Base-by-base conservation (phyloP, 2,797 vertebrate genomes). In the Enteromius treurensis region DNA sequence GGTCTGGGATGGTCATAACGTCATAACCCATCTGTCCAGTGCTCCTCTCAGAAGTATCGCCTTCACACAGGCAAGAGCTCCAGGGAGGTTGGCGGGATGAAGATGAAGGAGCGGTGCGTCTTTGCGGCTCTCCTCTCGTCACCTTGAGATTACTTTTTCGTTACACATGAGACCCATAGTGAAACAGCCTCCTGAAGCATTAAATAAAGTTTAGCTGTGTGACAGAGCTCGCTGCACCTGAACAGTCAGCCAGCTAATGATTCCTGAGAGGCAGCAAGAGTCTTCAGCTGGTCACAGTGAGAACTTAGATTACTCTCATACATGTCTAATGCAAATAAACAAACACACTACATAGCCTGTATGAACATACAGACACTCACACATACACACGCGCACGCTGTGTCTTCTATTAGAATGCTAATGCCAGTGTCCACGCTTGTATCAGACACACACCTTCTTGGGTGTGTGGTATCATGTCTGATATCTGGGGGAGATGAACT, bases 191-290 rank as follows among this genome's bases (percentile, higher is more conserved):
- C 81, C 86, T 89, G 88, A 88, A 90, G 90, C 90, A 90, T 90
- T 90, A 90, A 90, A 91, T 91, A 91, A 91, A 89, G 89, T 89
- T 88, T 85, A 87, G 87, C 85, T 90, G 85, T 80, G 73, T 78
- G 84, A 84, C 83, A 79, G 82, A 81, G 78, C 87, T 88, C 87
- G 86, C 82, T 86, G 86, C 87, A 85, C 87, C 85, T 86, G 86
- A 88, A 80, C 86, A 88, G 88, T 86, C 90, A 88, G 86, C 71
- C 62, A 85, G 75, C 89, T 90, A 88, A 90, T 90, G 88, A 89
- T 86, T 89, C 81, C 80, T 82, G 86, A 84, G 85, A 86, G 65
- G 80, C 60, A 65, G 55, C 47, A 70, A 58, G 70, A 80, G 81
- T 64, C 80, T 83, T 85, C 47, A 78, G 79, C 73, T 77, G 80